phyloP scores from a whole-genome alignment of 30 jellyfish, hydroid and myxozoan genomes.

The Mastigias papua region DNA sequence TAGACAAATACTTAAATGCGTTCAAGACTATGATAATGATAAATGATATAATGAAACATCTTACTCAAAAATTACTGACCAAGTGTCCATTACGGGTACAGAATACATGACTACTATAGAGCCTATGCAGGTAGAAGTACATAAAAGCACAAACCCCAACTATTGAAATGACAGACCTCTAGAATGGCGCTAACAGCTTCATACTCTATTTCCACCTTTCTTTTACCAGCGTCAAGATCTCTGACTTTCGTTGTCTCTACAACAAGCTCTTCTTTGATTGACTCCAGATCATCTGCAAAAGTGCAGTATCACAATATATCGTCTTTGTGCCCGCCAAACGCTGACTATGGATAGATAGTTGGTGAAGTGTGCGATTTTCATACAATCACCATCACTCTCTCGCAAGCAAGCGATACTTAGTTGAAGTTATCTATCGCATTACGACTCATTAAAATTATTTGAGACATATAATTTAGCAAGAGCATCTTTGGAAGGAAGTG shows the following conservation, averaged over 20 bases:
- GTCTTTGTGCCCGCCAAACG: too few relatives aligned
- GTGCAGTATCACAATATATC: background rate
- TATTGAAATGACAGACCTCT: slow-evolving; percentile 38
- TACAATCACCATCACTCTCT: too few relatives aligned
- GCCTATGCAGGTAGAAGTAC: background rate
- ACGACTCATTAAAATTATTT: too few relatives aligned
- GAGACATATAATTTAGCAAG: too few relatives aligned
- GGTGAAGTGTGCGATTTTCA: too few relatives aligned
- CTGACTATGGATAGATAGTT: too few relatives aligned
- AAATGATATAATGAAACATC: too few relatives aligned
- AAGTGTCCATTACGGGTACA: background rate
- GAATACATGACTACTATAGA: background rate
- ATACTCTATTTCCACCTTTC: slow-evolving; percentile 62
- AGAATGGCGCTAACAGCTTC: slow-evolving; percentile 51
- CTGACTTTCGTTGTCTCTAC: slow-evolving; percentile 37
- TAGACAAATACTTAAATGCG: too few relatives aligned
- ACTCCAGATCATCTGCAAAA: slow-evolving; percentile 47
- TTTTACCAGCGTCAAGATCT: slow-evolving; percentile 63
- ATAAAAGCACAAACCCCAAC: background rate
- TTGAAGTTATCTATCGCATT: too few relatives aligned
- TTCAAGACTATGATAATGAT: too few relatives aligned
- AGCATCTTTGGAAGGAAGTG: too few relatives aligned
- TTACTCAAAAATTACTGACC: background rate
- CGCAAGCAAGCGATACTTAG: too few relatives aligned
- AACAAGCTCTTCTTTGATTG: slow-evolving; percentile 44